Conservation (phyloP, 1,140 invertebrate genomes). For the Melipona quadrifasciata region DNA sequence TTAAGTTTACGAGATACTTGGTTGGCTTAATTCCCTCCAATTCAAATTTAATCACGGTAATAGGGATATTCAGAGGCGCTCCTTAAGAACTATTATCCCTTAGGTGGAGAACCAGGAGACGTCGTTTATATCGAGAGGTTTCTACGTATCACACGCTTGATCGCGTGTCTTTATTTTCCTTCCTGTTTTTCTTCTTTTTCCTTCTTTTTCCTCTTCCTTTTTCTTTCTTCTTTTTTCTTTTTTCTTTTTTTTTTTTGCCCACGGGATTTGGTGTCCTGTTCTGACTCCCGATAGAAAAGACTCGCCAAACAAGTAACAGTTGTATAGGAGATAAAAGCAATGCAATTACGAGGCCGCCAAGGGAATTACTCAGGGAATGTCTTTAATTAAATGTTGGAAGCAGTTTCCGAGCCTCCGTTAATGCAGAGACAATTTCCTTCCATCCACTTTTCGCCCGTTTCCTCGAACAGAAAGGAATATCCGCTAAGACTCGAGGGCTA, state of each 20-base stretch:
- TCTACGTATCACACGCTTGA: constrained; percentile 48
- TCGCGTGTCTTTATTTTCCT: constrained; percentile 24
- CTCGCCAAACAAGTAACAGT: constrained; percentile 79
- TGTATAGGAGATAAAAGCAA: constrained; percentile 77
- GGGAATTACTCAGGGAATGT: constrained; percentile 79
- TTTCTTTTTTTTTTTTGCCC: constrained; percentile 30
- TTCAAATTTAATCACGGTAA: constrained; percentile 57
- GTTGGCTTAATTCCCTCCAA: not conserved
- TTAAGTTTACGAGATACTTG: not conserved
- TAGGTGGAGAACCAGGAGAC: constrained; percentile 31
- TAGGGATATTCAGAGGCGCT: constrained; percentile 39
- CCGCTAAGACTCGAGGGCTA: constrained; percentile 39
- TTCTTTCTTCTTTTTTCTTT: constrained; percentile 57
- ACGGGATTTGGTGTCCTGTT: constrained; percentile 49
- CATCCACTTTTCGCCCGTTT: constrained; percentile 76
- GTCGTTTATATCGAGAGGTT: constrained; percentile 30
- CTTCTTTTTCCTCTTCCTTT: too few species aligned
- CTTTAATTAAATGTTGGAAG: constrained; percentile 82
- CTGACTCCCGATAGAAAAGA: constrained; percentile 73
- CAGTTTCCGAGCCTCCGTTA: constrained; percentile 80
- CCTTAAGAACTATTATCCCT: constrained; percentile 41
- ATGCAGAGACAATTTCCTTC: constrained; percentile 82
- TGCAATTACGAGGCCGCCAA: constrained; percentile 76
- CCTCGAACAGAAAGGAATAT: constrained; percentile 71
- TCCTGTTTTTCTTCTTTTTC: too few species aligned